phyloP scores from a whole-genome alignment of 1,140 invertebrate species.

The Penaeus vannamei region DNA sequence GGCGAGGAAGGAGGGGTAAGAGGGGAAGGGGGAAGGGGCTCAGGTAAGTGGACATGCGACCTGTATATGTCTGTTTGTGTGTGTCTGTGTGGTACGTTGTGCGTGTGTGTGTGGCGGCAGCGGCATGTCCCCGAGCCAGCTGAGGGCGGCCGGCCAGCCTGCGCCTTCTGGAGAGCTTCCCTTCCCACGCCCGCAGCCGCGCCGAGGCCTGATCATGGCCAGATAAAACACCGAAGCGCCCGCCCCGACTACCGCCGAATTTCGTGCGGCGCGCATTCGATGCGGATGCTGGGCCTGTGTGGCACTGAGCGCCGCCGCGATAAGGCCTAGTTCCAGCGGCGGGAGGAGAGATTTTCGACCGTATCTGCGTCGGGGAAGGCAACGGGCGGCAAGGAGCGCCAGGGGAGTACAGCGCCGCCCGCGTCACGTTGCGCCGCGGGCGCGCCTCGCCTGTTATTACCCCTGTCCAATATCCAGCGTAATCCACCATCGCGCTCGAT shows the following conservation, averaged over 20 bases:
- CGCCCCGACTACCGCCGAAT: conserved; percentile 57
- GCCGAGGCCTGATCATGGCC: conserved; percentile 49
- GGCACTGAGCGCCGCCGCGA: not conserved
- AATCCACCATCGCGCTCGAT: conserved; percentile 50
- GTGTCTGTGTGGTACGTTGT: not conserved
- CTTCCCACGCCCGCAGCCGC: conserved; percentile 49
- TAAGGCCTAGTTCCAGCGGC: no score
- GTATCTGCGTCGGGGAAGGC: not conserved
- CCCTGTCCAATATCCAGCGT: no score
- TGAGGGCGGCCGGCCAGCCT: not conserved
- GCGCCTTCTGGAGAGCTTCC: conserved; percentile 24
- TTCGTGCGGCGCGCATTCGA: conserved; percentile 54
- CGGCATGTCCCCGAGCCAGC: not conserved
- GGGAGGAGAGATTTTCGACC: not conserved
- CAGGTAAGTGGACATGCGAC: not conserved
- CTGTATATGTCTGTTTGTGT: not conserved
- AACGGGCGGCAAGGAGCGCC: not conserved
- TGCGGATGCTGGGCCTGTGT: not conserved
- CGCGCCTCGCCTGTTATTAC: conserved; percentile 25
- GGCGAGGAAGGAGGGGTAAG: no score
- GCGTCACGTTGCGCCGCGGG: conserved; percentile 52
- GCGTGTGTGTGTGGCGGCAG: not conserved
- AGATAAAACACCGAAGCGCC: conserved; percentile 61
- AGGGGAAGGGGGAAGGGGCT: no score
- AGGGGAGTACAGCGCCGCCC: conserved; percentile 55